Conservation (phyloP, 2,888 invertebrate species). For the Heliconius aoede region DNA sequence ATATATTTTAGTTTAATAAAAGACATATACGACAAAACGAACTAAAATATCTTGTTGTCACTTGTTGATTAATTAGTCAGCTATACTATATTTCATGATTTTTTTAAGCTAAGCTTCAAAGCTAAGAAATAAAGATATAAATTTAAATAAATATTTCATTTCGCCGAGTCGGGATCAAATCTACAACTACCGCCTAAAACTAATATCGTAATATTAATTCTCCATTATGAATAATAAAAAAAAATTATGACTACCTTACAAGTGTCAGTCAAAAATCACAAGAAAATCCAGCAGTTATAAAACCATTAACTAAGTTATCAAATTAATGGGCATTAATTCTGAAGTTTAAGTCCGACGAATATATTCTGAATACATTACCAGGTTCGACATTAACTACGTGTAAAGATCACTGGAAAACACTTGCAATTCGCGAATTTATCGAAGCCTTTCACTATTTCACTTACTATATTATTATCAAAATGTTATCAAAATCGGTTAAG, state of each 20-base stretch:
- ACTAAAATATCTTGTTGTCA: too few species aligned
- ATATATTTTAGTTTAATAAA: too few species aligned
- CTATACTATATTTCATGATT: too few species aligned
- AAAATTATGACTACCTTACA: not conserved
- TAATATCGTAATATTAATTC: not conserved
- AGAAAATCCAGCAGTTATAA: not conserved
- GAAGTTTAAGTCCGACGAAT: not conserved
- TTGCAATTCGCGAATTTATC: not conserved
- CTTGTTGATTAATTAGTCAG: too few species aligned
- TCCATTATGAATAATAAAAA: not conserved
- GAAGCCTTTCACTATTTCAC: not conserved
- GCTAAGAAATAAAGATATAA: too few species aligned
- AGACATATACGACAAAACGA: too few species aligned
- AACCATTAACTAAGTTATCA: not conserved
- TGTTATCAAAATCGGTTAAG: constrained; percentile 7
- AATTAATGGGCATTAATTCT: not conserved
- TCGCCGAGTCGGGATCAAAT: too few species aligned
- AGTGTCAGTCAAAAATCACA: not conserved
- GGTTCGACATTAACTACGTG: not conserved
- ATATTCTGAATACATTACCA: too few species aligned
- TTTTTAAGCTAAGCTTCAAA: too few species aligned
- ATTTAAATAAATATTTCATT: too few species aligned
- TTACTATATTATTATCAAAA: not conserved
- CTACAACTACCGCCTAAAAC: not conserved
- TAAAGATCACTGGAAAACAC: too few species aligned